phyloP scores from a whole-genome alignment of 2,888 invertebrate genomes.

The Spatulosminthurus flaviceps region DNA sequence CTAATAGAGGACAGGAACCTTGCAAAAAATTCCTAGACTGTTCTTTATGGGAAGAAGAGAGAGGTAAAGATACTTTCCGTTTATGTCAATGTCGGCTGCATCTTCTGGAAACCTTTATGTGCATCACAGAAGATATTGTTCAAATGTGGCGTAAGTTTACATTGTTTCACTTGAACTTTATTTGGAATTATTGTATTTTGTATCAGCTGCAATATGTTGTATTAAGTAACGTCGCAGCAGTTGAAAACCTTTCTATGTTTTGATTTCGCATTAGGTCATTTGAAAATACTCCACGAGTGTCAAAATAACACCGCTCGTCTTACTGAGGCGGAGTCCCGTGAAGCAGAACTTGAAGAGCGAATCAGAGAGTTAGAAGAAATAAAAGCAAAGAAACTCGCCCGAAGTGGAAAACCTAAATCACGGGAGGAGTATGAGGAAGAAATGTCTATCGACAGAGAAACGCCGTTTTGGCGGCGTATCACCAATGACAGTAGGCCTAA shows the following conservation, averaged over 20 bases:
- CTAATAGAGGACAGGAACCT: background rate
- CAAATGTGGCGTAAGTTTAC: slow-evolving; percentile 39
- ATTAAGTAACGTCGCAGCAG: too few relatives aligned
- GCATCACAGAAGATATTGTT: slow-evolving; percentile 35
- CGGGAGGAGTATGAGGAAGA: slow-evolving; percentile 18
- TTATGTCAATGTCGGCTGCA: slow-evolving; percentile 34
- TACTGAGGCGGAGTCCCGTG: background rate
- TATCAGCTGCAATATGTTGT: too few relatives aligned
- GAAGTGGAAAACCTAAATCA: background rate
- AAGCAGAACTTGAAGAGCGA: background rate
- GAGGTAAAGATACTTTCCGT: background rate
- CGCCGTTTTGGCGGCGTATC: slow-evolving; percentile 4
- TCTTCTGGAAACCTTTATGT: slow-evolving; percentile 38
- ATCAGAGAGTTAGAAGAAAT: background rate
- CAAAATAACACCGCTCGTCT: background rate
- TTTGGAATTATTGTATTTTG: background rate
- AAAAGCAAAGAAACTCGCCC: background rate
- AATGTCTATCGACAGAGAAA: background rate
- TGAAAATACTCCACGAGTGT: slow-evolving; percentile 9
- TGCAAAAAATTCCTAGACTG: slow-evolving; percentile 37
- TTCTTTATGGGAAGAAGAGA: slow-evolving; percentile 35
- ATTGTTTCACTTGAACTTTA: background rate
- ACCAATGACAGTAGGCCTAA: too few relatives aligned
- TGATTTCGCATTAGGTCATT: slow-evolving; percentile 3
- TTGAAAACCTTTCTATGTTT: background rate